These are phyloP conservation scores for Muntiacus reevesi DNA, from an alignment of 2,113 vertebrate genomes.

Conservation along the genomic window DNA sequence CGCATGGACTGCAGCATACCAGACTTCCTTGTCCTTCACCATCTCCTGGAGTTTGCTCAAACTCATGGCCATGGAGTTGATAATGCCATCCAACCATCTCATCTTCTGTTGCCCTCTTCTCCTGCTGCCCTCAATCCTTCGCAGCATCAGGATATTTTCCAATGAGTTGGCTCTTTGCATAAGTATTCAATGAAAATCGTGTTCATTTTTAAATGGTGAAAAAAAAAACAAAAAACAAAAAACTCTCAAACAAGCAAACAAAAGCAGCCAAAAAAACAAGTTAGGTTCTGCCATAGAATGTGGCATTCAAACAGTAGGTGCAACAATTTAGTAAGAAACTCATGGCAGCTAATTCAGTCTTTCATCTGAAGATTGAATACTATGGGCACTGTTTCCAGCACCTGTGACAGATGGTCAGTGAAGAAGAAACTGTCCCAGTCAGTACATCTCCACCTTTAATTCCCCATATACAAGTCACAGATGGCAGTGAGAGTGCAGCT, in stretches of 20 bases:
- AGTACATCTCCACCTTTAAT: conserved; percentile 54
- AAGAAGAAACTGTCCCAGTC: conserved; percentile 52
- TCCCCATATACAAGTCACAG: conserved; percentile 65
- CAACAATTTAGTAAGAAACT: background rate
- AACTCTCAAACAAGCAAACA: background rate
- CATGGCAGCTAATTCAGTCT: conserved; percentile 13
- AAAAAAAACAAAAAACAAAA: background rate
- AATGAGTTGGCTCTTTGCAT: background rate
- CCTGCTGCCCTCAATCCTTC: background rate
- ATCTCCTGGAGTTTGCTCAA: fast-evolving
- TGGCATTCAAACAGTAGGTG: background rate
- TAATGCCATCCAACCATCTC: background rate
- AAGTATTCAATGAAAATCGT: background rate
- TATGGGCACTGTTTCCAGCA: background rate
- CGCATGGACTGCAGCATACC: background rate
- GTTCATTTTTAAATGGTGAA: background rate
- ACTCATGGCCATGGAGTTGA: background rate
- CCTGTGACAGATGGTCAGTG: conserved; percentile 77
- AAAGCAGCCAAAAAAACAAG: background rate
- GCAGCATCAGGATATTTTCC: background rate
- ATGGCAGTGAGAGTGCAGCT: conserved; percentile 57
- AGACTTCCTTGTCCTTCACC: background rate
- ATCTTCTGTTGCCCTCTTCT: background rate
- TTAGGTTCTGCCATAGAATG: background rate
- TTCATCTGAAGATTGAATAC: conserved; percentile 68